A percentile compares a stretch with the other conserved stretches of the same genome.
These are phyloP conservation scores for Hymenopus coronatus DNA, from an alignment of 2,888 invertebrate species.

Conservation along the genomic window DNA sequence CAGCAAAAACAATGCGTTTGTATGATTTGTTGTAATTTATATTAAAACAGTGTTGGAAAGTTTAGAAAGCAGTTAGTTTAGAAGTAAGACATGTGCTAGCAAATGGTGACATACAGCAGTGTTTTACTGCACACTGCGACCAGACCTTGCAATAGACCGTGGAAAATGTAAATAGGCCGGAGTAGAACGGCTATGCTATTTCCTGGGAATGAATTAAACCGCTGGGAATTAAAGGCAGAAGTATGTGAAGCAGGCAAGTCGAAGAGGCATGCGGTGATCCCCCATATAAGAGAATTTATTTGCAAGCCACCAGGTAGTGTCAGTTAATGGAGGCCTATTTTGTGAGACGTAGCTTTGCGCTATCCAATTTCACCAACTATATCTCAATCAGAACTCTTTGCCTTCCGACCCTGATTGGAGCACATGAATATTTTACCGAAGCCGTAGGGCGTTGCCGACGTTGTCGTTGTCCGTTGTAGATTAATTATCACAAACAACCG, in stretches of 20 bases:
- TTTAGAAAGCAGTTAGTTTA: too few species aligned
- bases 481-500: background rate
- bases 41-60: too few species aligned
- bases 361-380: background rate
- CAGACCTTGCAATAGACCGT: too few species aligned
- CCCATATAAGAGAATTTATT: background rate
- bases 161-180: too few species aligned
- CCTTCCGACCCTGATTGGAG: background rate
- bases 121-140: too few species aligned
- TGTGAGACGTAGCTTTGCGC: background rate
- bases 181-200: background rate
- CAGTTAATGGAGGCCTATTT: background rate
- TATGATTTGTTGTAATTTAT: too few species aligned
- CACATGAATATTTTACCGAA: background rate
- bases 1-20: too few species aligned
- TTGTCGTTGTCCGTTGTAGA: background rate
- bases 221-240: background rate
- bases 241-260: background rate
- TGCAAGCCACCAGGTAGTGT: background rate
- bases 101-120: too few species aligned
- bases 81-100: rapidly evolving
- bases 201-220: background rate
- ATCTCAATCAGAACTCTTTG: background rate
- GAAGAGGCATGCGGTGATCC: background rate
- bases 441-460: background rate